Conservation (phyloP, 2,113 vertebrate species). For the Aegithalos caudatus region DNA sequence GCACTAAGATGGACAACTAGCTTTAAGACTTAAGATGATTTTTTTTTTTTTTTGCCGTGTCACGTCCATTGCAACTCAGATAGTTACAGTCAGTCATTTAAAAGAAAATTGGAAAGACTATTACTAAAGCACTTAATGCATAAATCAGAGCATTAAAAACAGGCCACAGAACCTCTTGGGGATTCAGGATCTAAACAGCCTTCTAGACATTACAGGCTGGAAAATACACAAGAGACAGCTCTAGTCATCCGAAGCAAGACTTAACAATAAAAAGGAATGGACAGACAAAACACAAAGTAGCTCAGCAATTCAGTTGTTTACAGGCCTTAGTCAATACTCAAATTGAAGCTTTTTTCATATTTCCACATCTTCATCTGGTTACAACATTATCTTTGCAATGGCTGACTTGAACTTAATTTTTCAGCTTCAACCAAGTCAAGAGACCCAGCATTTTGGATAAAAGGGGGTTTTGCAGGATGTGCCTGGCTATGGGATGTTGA, state of each 20-base stretch:
- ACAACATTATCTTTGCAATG: background rate
- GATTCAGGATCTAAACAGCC: constrained; percentile 1
- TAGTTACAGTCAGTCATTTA: background rate
- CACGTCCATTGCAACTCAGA: background rate
- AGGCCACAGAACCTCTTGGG: background rate
- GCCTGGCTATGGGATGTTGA: background rate
- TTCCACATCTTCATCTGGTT: background rate
- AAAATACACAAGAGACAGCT: constrained; percentile 23
- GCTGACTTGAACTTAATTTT: background rate
- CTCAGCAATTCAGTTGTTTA: constrained; percentile 29
- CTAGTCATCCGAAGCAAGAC: constrained; percentile 26
- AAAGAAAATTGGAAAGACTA: background rate
- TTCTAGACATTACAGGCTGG: constrained; percentile 24
- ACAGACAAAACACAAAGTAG: constrained; percentile 21
- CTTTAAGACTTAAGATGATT: background rate
- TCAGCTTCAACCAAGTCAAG: background rate
- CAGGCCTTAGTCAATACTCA: background rate
- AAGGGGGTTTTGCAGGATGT: background rate
- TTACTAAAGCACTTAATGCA: background rate
- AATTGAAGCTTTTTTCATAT: background rate
- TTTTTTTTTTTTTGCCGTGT: background rate
- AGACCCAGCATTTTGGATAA: background rate
- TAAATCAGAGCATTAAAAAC: constrained; percentile 12
- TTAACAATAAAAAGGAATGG: background rate
- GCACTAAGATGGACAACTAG: background rate